Percentiles rank a stretch among this genome's conserved stretches.
Conservation (phyloP, 1,140 invertebrate species). For the Heterodera schachtii region DNA sequence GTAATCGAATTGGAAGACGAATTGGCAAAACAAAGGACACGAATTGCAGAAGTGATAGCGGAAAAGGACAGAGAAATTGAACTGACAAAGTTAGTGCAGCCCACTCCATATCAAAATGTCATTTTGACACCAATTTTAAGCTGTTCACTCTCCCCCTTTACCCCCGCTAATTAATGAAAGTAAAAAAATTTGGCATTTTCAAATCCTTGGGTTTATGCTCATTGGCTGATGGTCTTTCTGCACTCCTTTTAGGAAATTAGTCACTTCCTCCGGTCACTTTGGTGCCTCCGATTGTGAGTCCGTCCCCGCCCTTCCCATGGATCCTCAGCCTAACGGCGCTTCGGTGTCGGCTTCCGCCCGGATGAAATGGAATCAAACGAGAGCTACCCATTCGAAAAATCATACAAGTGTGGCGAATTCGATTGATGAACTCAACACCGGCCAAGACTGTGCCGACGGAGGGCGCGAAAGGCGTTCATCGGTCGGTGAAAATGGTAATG, state of each 20-base stretch:
- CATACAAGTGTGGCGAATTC: no score
- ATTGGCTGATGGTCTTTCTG: conserved; percentile 21
- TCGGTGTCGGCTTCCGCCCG: no score
- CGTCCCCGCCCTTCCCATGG: conserved; percentile 36
- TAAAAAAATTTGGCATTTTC: no score
- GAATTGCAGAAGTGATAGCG: conserved; percentile 47
- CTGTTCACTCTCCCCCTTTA: no score
- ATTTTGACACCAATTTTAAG: no score
- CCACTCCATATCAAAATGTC: no score
- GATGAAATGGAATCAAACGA: no score
- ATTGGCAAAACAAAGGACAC: conserved; percentile 41
- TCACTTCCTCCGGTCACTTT: not conserved
- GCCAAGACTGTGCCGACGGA: conserved; percentile 13
- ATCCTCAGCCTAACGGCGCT: conserved; percentile 40
- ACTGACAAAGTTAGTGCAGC: conserved; percentile 37
- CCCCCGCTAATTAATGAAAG: no score
- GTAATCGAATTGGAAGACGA: conserved; percentile 53
- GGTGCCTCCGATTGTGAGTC: not conserved
- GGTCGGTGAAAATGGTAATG: not conserved
- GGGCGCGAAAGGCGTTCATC: conserved; percentile 22
- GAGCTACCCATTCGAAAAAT: no score
- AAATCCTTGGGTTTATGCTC: no score
- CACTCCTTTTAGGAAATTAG: conserved; percentile 28
- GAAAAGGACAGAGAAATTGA: conserved; percentile 54
- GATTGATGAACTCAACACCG: not conserved